A percentile compares a stretch with the other conserved stretches of the same genome.
Conservation (phyloP, 2,888 invertebrate species). For the Xylophagus ater region DNA sequence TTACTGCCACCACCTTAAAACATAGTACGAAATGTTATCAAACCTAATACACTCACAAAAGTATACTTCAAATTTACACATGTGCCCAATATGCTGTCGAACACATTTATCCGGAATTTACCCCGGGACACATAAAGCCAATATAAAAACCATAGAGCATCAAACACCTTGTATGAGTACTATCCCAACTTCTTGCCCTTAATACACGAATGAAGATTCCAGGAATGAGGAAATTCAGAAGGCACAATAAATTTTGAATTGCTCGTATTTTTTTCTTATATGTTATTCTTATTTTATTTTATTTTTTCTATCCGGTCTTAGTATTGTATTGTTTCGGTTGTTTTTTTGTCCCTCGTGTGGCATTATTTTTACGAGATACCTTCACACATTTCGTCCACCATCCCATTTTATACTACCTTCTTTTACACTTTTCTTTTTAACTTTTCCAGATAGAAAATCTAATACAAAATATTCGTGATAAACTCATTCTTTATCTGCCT, state of each 20-base stretch:
- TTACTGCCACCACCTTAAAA: too few relatives aligned
- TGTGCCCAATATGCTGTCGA: conserved; percentile 8
- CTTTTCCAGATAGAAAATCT: too few relatives aligned
- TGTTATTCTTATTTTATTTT: too few relatives aligned
- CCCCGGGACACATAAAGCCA: conserved; percentile 12
- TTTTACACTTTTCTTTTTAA: conserved; percentile 6
- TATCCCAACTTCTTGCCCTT: conserved; percentile 1
- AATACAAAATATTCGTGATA: too few relatives aligned
- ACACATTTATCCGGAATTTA: conserved; percentile 14
- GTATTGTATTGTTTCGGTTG: not conserved
- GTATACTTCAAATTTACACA: conserved; percentile 10
- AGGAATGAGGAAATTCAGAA: conserved; percentile 15
- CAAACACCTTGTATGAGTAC: conserved; percentile 14
- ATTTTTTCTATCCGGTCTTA: conserved; percentile 4
- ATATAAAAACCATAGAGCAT: conserved; percentile 15
- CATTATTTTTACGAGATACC: conserved; percentile 13
- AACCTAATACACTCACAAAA: conserved; percentile 4
- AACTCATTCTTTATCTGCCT: too few relatives aligned
- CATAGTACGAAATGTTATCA: too few relatives aligned
- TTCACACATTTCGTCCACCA: too few relatives aligned
- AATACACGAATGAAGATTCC: too few relatives aligned
- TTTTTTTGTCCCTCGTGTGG: conserved; percentile 14
- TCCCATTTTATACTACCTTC: too few relatives aligned
- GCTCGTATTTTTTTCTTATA: conserved; percentile 11
- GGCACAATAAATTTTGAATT: conserved; percentile 18